Evolutionary conservation across 2,113 vertebrate genomes (phyloP), one percentile per base, ranked within the genome.

Genomic region (Brachirus orientalis): DNA sequence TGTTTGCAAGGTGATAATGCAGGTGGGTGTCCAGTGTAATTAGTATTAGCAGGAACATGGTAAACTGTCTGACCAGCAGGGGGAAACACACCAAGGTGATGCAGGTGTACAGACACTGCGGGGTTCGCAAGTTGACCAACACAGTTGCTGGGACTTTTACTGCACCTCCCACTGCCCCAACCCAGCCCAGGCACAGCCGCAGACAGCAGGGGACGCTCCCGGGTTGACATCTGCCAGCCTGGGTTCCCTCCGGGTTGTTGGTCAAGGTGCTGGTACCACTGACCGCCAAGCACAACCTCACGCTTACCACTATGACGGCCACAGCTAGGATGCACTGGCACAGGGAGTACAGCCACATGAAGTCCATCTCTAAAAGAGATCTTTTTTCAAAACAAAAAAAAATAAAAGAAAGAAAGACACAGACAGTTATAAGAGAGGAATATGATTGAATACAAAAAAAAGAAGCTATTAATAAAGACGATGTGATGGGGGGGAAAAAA

Each of bases 1-100:
- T 92, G 63, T 84, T 75, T 53, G 85, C 83, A 20, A 93, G 77
- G 36, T 68, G 72, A 54, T 77, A 65, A 47, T 80, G 84, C 22
- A 94, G 84, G 72, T 94, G 91, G 53, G 57, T 40, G 8, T 94
- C 91, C 80, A 94, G 63, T 9, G 90, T 91, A 3, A 94, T 89
- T 57, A 94, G 81, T 67, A 94, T 80, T n/a, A 94, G 58, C 70
- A 95, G 88, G 61, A 88, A 89, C 80, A 94, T 85, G 13, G 92
- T 94, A 74, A 95, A 95, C 85, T 95, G 92, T 19, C 83, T 90
- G 58, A 93, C 88, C 63, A 95, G 85, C 59, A 94, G 61, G 3
- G 93, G 93, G 65, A 89, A 90, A 50, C 93, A 94, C 43, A 93
- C 88, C 61, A 94, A 59, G 4, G 90, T 90, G 10, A 95, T 89